These are phyloP conservation scores for Carduelis carduelis DNA, from an alignment of 2,797 vertebrate species.

Conservation along the genomic window DNA sequence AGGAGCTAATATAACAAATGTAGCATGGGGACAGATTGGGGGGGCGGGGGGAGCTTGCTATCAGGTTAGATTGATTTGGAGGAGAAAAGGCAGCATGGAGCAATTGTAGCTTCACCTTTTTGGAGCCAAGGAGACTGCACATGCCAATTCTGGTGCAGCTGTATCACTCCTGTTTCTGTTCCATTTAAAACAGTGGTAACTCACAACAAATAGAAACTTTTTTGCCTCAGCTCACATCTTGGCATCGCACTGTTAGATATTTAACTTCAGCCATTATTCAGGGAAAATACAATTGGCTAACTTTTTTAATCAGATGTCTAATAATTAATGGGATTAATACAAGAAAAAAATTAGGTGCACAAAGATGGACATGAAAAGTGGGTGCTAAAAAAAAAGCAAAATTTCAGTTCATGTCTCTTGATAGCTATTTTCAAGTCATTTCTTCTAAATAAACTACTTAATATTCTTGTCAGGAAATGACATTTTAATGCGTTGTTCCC, in stretches of 20 bases:
- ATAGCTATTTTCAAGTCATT: slow-evolving; percentile 74
- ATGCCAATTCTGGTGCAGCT: slow-evolving; percentile 76
- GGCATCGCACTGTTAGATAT: slow-evolving; percentile 86
- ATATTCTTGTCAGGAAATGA: slow-evolving; percentile 73
- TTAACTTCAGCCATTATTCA: slow-evolving; percentile 82
- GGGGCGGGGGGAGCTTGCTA: slow-evolving; percentile 71
- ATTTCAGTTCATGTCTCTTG: slow-evolving; percentile 74
- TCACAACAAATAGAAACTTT: slow-evolving; percentile 72
- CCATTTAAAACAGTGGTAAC: slow-evolving; percentile 69
- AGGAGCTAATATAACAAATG: slow-evolving; percentile 78
- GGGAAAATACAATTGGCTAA: slow-evolving; percentile 78
- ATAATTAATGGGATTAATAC: slow-evolving; percentile 61
- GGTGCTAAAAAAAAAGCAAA: slow-evolving; percentile 78
- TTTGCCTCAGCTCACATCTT: slow-evolving; percentile 81
- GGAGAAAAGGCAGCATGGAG: slow-evolving; percentile 75
- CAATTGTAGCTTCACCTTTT: slow-evolving; percentile 71
- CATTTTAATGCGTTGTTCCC: slow-evolving; percentile 71
- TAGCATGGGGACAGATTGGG: slow-evolving; percentile 79
- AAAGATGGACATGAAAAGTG: slow-evolving; percentile 75
- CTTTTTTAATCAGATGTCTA: slow-evolving; percentile 58
- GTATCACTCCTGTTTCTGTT: slow-evolving; percentile 77
- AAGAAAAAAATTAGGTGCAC: slow-evolving; percentile 74
- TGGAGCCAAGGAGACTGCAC: slow-evolving; percentile 81
- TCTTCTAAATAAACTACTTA: slow-evolving; percentile 73
- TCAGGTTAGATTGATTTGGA: slow-evolving; percentile 71